Evolutionary conservation across 2,797 vertebrate species (phyloP), one percentile per base, ranked within the genome.

Genomic region (Ctenopoma kingsleyae): DNA sequence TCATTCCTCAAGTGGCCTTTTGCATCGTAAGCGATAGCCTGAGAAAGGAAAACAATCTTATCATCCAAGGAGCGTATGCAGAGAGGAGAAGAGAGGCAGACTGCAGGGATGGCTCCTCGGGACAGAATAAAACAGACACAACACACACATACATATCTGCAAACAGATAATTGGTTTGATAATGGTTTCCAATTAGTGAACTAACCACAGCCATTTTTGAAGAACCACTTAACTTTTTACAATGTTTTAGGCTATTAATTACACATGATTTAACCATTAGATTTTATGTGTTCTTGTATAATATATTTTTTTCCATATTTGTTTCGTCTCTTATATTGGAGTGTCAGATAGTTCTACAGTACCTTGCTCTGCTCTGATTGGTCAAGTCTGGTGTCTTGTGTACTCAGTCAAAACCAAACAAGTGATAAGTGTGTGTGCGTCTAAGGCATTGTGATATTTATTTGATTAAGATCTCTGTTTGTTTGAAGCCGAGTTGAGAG

Each of bases 1-100:
- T 89, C 88, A 88, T 88, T 91, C 86, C 81, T 89, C 78, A 84
- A 92, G 89, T 87, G 89, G 81, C 83, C 86, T 83, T 90, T 85
- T 87, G 87, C 84, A 80, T 88, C 49, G 35, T 61, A 47, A 90
- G 85, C 50, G 87, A 91, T 87, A 87, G 88, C 85, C 86, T 87
- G 85, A 86, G 87, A 92, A 87, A 85, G 68, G 81, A 71, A 81
- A 86, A 72, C 72, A 82, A 82, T 89, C 88, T 93, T 93, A 91
- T 91, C 90, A 84, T 41, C 6, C 3, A 25, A 56, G 75, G 69
- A 81, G 79, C 73, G 53, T 13, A 74, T 15, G 71, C 27, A 17
- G 69, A 80, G 71, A 47, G 27, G 67, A 68, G 27, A 51, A 30
- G 20, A 35, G 36, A 84, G 71, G 57, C 83, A 82, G 87, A 72